Conservation (phyloP, 2,113 vertebrate genomes). For the Rhinolophus ferrumequinum region DNA sequence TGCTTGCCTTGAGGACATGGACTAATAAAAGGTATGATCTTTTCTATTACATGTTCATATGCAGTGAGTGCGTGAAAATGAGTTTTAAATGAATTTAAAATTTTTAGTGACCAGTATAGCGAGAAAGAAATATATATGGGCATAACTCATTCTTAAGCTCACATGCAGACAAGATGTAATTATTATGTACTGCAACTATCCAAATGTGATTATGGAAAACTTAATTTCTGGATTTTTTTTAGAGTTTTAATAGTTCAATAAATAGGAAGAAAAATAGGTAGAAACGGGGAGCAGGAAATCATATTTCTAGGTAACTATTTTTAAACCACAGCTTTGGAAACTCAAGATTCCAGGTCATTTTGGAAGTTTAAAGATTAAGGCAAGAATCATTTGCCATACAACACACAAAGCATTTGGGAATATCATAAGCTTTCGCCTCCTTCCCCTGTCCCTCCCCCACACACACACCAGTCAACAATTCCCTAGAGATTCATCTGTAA, state of each 20-base stretch:
- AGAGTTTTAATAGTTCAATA: not conserved
- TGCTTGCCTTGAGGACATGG: not conserved
- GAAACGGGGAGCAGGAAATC: not conserved
- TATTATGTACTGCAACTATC: not conserved
- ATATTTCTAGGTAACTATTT: constrained; percentile 9
- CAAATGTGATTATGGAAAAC: not conserved
- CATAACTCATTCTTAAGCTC: not conserved
- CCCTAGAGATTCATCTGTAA: not conserved
- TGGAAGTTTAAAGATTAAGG: not conserved
- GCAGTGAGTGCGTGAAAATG: not conserved
- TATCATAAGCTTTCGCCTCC: not conserved
- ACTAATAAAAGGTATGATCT: not conserved
- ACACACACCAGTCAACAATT: not conserved
- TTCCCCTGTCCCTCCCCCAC: not conserved
- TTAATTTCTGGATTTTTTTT: not conserved
- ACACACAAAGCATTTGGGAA: not conserved
- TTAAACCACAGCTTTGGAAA: constrained; percentile 30
- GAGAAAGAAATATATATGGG: not conserved
- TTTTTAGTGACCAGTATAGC: not conserved
- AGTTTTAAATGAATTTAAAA: constrained; percentile 39
- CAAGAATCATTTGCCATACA: not conserved
- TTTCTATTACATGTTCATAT: not conserved
- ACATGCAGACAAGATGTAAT: not conserved
- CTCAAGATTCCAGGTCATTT: not conserved
- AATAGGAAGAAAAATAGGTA: not conserved